Base-by-base conservation (phyloP, 2,113 vertebrate species). In the Datnioides undecimradiatus region DNA sequence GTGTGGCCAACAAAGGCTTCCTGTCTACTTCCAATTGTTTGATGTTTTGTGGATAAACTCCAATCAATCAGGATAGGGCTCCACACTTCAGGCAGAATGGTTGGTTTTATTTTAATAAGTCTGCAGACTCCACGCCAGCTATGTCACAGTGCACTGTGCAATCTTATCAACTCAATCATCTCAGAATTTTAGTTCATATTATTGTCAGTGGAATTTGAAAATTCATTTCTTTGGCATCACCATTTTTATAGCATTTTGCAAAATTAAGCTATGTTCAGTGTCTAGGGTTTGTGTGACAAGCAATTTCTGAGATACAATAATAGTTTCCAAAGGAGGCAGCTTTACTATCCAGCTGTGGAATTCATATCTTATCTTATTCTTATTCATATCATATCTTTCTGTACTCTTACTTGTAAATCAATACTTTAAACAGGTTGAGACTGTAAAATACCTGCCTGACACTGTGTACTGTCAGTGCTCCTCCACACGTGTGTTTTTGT, bases 11-110 rank as follows among this genome's bases (percentile, higher is more conserved):
- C 62, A 73, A 87, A 83, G 43, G 31, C 58, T 43, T 69, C 38
- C 13, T 84, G 62, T 57, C 45, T 59, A 55, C 68, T 79, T 80
- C 25, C 41, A 48, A 3, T 64, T 84, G 78, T 84, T 84, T 90
- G 86, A 86, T 78, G 86, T 84, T 82, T 76, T 68, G 63, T 84
- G 80, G 74, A 84, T 67, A 21, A 86, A 62, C 51, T 73, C 74
- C 77, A 86, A 51, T 59, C 45, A 46, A 25, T n/a, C 60, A 55
- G 31, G 33, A 55, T 8, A 19, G 25, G 27, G 51, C 58, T n/a
- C 67, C 57, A 72, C 48, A 77, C 59, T 78, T 71, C 8, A 59
- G 29, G 59, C 23, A 5, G 8, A 36, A 16, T 62, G 27, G 6
- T 19, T 71, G 40, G 8, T 69, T 70, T 60, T 51, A 33, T 31